Evolutionary conservation across 1,140 invertebrate genomes (phyloP).

Genomic region (Hyles euphorbiae): DNA sequence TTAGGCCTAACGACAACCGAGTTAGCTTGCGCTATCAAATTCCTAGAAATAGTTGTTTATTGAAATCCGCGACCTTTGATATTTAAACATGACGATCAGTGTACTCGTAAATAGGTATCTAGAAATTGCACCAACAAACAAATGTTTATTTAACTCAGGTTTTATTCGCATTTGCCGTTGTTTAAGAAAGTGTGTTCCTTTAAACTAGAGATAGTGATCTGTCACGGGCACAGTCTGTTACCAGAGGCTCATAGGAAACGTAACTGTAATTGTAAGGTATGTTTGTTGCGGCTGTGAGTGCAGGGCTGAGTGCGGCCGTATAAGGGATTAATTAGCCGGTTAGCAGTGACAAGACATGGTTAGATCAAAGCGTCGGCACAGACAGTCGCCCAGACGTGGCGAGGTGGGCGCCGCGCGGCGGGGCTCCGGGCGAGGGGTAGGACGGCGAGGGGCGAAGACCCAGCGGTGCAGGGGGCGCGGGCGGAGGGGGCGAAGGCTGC

Average conservation of each 20-base stretch:
- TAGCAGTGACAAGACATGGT: conserved; percentile 27
- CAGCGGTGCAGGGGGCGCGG: conserved; percentile 15
- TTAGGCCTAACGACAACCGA: too few species aligned
- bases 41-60: too few species aligned
- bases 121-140: too few species aligned
- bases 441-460: conserved; percentile 17
- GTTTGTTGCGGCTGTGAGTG: neutral
- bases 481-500: conserved; percentile 44
- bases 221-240: neutral
- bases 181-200: neutral
- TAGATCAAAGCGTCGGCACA: conserved; percentile 32
- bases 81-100: too few species aligned
- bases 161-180: neutral
- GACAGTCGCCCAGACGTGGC: conserved; percentile 57
- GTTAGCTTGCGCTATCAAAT: too few species aligned
- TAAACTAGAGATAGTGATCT: conserved; percentile 10
- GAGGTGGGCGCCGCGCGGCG: conserved; percentile 31
- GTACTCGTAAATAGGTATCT: too few species aligned
- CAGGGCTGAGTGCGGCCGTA: conserved; percentile 11
- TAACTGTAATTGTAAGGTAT: conserved; percentile 12
- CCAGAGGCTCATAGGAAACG: conserved; percentile 3
- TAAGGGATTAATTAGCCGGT: conserved; percentile 47
- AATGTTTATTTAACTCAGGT: too few species aligned
- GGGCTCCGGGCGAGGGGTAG: conserved; percentile 12
- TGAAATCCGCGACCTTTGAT: too few species aligned